Evolutionary conservation across 2,888 invertebrate species (phyloP).

Genomic region (Theretra japonica): DNA sequence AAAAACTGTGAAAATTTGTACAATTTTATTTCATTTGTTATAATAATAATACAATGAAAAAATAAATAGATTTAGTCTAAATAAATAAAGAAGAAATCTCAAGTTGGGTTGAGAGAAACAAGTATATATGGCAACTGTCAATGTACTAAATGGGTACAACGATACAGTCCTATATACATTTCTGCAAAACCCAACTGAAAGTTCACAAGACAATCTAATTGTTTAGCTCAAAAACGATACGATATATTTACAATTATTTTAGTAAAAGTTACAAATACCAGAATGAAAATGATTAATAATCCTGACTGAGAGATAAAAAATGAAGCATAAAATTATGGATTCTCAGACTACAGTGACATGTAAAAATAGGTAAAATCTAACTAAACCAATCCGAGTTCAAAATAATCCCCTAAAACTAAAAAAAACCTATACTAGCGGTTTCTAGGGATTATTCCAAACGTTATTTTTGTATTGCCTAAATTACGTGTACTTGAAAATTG

Average conservation of each 20-base stretch:
- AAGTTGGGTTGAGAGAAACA: constrained; percentile 83
- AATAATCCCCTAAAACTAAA: constrained; percentile 74
- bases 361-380: constrained; percentile 36
- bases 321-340: constrained; percentile 22
- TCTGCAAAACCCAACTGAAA: constrained; percentile 84
- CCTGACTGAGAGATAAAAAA: constrained; percentile 5
- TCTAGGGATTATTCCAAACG: constrained; percentile 79
- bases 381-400: constrained; percentile 59
- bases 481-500: constrained; percentile 62
- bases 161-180: constrained; percentile 49
- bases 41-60: constrained; percentile 56
- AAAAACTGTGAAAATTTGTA: constrained; percentile 73
- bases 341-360: constrained; percentile 37
- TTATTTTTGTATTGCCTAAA: constrained; percentile 52
- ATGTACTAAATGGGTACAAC: neutral
- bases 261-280: constrained; percentile 17
- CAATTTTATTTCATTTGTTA: constrained; percentile 80
- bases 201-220: constrained; percentile 69
- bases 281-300: constrained; percentile 19
- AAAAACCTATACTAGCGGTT: constrained; percentile 46
- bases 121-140: constrained; percentile 36
- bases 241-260: constrained; percentile 68
- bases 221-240: constrained; percentile 57
- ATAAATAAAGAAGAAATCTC: constrained; percentile 81
- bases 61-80: constrained; percentile 79